A percentile compares a stretch with the other conserved stretches of the same genome.
These are phyloP conservation scores for Rhynchonema sp. DNA, from an alignment of 2,888 invertebrate species.

Conservation along the genomic window DNA sequence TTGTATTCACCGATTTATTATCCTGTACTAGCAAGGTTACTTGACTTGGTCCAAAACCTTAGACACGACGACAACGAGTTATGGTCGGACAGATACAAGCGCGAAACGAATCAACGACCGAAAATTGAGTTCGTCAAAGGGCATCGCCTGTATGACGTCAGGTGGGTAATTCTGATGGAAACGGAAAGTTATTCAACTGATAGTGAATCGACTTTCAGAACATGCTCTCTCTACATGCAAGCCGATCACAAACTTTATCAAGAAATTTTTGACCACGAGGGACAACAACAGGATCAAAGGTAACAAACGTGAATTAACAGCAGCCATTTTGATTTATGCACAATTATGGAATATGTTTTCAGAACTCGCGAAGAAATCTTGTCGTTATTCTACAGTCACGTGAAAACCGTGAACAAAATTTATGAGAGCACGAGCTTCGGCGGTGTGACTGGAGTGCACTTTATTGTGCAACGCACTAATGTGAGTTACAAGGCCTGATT, in stretches of 20 bases:
- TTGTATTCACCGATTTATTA: too few relatives aligned
- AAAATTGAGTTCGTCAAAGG: not conserved
- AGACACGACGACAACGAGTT: not conserved
- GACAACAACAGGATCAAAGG: constrained; percentile 15
- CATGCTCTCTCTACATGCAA: constrained; percentile 57
- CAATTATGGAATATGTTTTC: not conserved
- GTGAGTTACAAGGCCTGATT: too few relatives aligned
- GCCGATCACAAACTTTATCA: constrained; percentile 95
- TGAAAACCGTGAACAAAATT: constrained; percentile 91
- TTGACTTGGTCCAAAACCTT: too few relatives aligned
- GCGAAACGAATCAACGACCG: not conserved
- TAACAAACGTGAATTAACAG: too few relatives aligned
- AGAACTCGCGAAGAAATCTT: constrained; percentile 87
- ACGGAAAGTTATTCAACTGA: not conserved
- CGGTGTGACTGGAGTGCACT: constrained; percentile 84
- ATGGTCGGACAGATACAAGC: too few relatives aligned
- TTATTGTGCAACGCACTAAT: constrained; percentile 74
- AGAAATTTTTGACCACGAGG: constrained; percentile 52
- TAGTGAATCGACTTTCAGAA: not conserved
- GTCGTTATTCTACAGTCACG: constrained; percentile 89
- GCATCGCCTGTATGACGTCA: not conserved
- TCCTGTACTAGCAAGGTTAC: too few relatives aligned
- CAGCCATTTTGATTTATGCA: too few relatives aligned
- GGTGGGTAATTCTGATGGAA: constrained; percentile 32
- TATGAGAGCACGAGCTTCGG: constrained; percentile 84